phyloP scores from a whole-genome alignment of 2,797 vertebrate genomes.

The Clamator glandarius region DNA sequence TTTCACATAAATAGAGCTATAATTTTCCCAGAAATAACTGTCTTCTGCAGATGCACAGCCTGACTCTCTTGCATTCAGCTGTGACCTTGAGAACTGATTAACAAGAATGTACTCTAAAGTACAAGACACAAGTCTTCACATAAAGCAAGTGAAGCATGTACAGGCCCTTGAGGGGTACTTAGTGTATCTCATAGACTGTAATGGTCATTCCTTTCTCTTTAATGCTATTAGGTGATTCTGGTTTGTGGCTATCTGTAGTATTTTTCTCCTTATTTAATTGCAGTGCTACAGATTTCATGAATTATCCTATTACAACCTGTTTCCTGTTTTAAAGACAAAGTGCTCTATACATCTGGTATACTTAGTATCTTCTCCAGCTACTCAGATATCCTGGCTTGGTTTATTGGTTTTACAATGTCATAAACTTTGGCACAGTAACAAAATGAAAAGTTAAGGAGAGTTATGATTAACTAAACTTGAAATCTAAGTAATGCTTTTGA shows the following conservation, averaged over 20 bases:
- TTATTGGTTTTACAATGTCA: not conserved
- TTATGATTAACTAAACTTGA: not conserved
- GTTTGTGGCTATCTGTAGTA: not conserved
- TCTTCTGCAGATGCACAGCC: not conserved
- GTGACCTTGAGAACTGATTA: conserved; percentile 60
- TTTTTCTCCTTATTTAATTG: conserved; percentile 42
- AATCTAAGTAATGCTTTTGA: not conserved
- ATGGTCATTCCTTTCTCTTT: conserved; percentile 50
- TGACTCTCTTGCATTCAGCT: not conserved
- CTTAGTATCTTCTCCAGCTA: not conserved
- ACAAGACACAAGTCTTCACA: not conserved
- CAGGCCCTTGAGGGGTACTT: conserved; percentile 44
- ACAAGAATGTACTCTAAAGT: conserved; percentile 6
- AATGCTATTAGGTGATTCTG: conserved; percentile 41
- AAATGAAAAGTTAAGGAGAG: not conserved
- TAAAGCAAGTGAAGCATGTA: conserved; percentile 51
- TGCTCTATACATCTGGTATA: not conserved
- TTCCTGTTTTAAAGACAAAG: not conserved
- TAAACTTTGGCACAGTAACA: not conserved
- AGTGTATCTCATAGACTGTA: conserved; percentile 18
- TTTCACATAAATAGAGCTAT: conserved; percentile 1
- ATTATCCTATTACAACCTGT: conserved; percentile 1
- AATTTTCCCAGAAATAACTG: conserved; percentile 6
- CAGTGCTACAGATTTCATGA: not conserved
- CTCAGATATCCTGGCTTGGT: not conserved